Base-by-base conservation (phyloP, 2,888 invertebrate genomes). In the Dicranocentrus wangi region DNA sequence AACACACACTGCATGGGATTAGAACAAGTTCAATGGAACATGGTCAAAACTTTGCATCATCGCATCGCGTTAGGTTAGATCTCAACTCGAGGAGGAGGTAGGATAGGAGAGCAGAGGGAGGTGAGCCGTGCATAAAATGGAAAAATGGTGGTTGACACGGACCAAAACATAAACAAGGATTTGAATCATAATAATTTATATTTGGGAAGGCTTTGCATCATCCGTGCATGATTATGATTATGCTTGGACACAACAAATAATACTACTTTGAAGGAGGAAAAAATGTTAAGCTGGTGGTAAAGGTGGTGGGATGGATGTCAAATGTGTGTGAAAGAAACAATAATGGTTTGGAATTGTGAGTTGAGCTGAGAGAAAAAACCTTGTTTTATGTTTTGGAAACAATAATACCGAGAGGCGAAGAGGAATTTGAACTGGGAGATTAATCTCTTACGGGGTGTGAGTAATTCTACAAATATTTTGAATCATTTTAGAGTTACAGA, bases 151-250 rank as follows among this genome's bases (percentile, higher is more conserved):
- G 69, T 73, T 75, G 70, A 79, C 73, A 73, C 68, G 75, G 70
- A 71, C 76, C 76, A 78, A 79, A 81, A 77, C 83, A 83, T 83
- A 83, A 83, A 83, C 75, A 76, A 72, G 83, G 83, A 83, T 83
- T 83, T 83, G 80, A 65, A 63, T 78, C 43, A 2, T 65, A 66
- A 78, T 82, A 69, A 73, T 77, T 79, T 55, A 77, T 61, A 61
- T 42, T 60, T 27, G 19, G 51, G 43, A 60, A n/a, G 27, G 15
- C 25, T 19, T 27, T 65, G 10, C 53, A 28, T 63, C 25, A 61
- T 63, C 60, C 72, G 27, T 72, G 61, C 60, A 72, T 72, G 61
- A n/a, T n/a, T n/a, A n/a, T n/a, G n/a, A n/a, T n/a, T n/a, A n/a
- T n/a, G n/a, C n/a, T n/a, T n/a, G n/a, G n/a, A n/a, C n/a, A n/a